phyloP scores from a whole-genome alignment of 2,113 vertebrate species.

The Carassius gibelio region DNA sequence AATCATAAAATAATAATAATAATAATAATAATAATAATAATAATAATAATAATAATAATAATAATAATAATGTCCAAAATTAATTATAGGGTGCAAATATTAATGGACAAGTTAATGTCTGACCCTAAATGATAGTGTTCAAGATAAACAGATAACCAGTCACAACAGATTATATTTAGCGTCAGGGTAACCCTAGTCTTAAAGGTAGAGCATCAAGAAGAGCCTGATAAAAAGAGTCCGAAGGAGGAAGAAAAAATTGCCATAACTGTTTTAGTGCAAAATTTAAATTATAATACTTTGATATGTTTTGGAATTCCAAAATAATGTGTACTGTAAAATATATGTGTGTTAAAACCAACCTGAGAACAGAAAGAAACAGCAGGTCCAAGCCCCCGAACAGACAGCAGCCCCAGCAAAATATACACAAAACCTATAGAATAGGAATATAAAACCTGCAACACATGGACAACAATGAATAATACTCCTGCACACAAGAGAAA shows the following conservation, averaged over 20 bases:
- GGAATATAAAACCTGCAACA: constrained; percentile 93
- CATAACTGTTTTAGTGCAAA: background rate
- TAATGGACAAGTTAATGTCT: background rate
- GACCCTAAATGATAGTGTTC: background rate
- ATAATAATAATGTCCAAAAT: background rate
- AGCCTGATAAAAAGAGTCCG: too few species aligned
- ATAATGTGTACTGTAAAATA: background rate
- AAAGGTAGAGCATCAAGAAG: background rate
- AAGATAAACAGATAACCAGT: background rate
- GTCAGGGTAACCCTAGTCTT: background rate
- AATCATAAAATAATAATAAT: too few species aligned
- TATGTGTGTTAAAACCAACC: constrained; percentile 71
- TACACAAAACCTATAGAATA: constrained; percentile 98
- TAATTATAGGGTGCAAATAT: background rate
- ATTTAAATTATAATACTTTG: background rate
- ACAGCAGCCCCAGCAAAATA: constrained; percentile 89
- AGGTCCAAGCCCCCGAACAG: constrained; percentile 86
- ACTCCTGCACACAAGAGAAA: background rate
- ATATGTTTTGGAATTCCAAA: background rate
- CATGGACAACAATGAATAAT: constrained; percentile 33
- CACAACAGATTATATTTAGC: background rate
- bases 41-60: too few species aligned
- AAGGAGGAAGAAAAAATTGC: too few species aligned
- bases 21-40: too few species aligned
- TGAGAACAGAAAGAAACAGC: constrained; percentile 93